Evolutionary conservation across 2,888 invertebrate genomes (phyloP).

Genomic region (Pammene fasciana): DNA sequence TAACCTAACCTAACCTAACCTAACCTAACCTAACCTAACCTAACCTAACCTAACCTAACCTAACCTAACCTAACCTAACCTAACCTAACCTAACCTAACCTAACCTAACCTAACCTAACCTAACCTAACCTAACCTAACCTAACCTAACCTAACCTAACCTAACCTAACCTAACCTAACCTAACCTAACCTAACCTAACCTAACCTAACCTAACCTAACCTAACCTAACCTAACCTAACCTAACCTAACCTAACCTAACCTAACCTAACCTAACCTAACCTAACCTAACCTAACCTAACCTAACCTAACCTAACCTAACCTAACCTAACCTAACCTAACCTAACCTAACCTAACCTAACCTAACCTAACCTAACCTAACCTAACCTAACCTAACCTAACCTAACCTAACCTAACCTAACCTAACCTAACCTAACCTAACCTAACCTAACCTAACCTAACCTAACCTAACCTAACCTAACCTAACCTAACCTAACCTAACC

Average conservation of each 20-base stretch:
- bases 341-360: slow-evolving; percentile 43
- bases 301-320: slow-evolving; percentile 44
- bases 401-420: slow-evolving; percentile 33
- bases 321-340: slow-evolving; percentile 44
- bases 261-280: slow-evolving; percentile 42
- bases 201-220: slow-evolving; percentile 46
- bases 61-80: slow-evolving; percentile 33
- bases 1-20: slow-evolving; percentile 40
- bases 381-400: slow-evolving; percentile 34
- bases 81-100: slow-evolving; percentile 28
- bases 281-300: slow-evolving; percentile 44
- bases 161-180: slow-evolving; percentile 42
- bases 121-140: slow-evolving; percentile 24
- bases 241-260: slow-evolving; percentile 44
- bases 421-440: slow-evolving; percentile 42
- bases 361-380: slow-evolving; percentile 43
- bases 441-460: too few species aligned
- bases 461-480: slow-evolving; percentile 3
- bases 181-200: slow-evolving; percentile 44
- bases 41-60: slow-evolving; percentile 36
- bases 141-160: slow-evolving; percentile 40
- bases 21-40: slow-evolving; percentile 31
- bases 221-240: slow-evolving; percentile 47
- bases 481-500: slow-evolving; percentile 35
- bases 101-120: slow-evolving; percentile 18